phyloP scores from a whole-genome alignment of 1,140 invertebrate species.

The Heliconius melpomene region DNA sequence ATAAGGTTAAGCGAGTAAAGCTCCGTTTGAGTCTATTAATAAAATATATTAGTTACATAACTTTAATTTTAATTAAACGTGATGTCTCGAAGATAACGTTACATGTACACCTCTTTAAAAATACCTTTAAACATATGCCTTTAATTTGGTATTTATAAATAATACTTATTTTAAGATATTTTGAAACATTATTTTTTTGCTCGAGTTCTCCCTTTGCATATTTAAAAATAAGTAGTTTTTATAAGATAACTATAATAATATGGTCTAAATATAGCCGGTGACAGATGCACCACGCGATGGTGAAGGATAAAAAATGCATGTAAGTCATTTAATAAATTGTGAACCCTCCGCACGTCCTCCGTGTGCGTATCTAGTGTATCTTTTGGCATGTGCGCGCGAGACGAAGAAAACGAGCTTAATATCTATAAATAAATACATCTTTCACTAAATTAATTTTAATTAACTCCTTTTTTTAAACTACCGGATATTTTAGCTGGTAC shows the following conservation, averaged over 20 bases:
- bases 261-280: conserved; percentile 46
- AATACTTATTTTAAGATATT: not conserved
- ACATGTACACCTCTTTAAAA: not conserved
- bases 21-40: too few relatives aligned
- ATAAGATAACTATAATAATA: conserved; percentile 56
- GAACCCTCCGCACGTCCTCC: conserved; percentile 31
- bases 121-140: not conserved
- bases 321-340: conserved; percentile 39
- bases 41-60: too few relatives aligned
- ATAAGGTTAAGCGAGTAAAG: too few relatives aligned
- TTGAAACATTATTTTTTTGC: conserved; percentile 2
- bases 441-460: not conserved
- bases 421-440: conserved; percentile 14
- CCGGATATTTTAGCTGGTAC: not conserved
- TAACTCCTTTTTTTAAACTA: not conserved
- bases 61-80: too few relatives aligned
- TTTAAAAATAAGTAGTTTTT: conserved; percentile 64
- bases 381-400: not conserved
- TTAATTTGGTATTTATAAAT: not conserved
- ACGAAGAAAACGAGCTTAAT: not conserved
- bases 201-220: conserved; percentile 23
- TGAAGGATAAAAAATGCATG: conserved; percentile 39
- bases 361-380: conserved; percentile 16
- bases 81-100: too few relatives aligned
- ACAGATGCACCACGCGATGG: conserved; percentile 40